Base-by-base conservation (phyloP, 1,140 invertebrate species). In the Scaptomyza pallida region DNA sequence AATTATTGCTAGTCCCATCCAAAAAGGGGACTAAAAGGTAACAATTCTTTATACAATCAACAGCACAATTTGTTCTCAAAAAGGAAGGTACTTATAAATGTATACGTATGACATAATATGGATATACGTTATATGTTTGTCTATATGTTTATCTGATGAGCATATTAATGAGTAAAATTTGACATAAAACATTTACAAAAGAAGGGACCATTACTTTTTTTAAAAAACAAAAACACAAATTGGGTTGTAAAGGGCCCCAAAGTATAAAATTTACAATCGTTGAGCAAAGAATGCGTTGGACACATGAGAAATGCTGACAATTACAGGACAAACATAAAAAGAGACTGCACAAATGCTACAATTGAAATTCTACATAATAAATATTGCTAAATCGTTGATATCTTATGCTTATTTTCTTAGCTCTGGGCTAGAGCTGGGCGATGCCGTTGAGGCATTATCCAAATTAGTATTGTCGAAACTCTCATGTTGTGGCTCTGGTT, bases 341-440 rank as follows among this genome's bases (percentile, higher is more conserved):
- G 52, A 41, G n/a, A 69, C 47, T 51, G 41, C 65, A 41, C 50
- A 43, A 47, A 35, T 13, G 30, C 43, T 65, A 51, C 55, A 68
- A 37, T 10, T 51, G 37, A 62, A 33, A 50, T 61, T 23, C 47
- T 45, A 51, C 12, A 55, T 15, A 56, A 56, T 54, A 48, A 64
- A 64, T 56, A 56, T 61, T 12, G 30, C 50, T 69, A 69, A 56
- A 9, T 2, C 33, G 33, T 30, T 13, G 54, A 74, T 43, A 76
- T 47, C 54, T 57, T 41, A 50, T 37, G 62, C 23, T 61, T 79
- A 89, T 61, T 85, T 89, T 2, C 64, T 57, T 37, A 78, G 71
- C 51, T 90, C 78, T 47, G 88, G 89, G 74, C 78, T 90, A 41
- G 89, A 90, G 47, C 89, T 90, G 48, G 88, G 78, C 48, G 88